A percentile compares a stretch with the other conserved stretches of the same genome.
Conservation (phyloP, 2,888 invertebrate species). For the Orthonevra nobilis region DNA sequence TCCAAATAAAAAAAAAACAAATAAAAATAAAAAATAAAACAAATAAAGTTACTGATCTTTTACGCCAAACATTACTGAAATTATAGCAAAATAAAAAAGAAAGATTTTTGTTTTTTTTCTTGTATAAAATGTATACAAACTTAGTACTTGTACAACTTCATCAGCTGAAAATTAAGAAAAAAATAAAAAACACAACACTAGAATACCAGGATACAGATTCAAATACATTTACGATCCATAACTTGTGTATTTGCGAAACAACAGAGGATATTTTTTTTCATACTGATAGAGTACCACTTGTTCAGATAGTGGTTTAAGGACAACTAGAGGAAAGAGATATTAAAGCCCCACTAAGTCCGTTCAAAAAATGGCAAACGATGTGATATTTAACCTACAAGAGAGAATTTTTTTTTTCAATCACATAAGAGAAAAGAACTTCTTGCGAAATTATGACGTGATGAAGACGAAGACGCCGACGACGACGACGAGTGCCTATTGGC, state of each 20-base stretch:
- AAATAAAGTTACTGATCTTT: conserved; percentile 25
- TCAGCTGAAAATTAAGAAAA: conserved; percentile 61
- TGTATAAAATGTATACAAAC: conserved; percentile 44
- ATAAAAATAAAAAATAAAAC: conserved; percentile 34
- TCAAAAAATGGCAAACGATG: conserved; percentile 41
- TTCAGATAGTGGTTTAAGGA: neutral
- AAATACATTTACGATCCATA: conserved; percentile 25
- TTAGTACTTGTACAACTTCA: conserved; percentile 54
- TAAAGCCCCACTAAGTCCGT: conserved; percentile 10
- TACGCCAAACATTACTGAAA: conserved; percentile 63
- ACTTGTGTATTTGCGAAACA: conserved; percentile 12
- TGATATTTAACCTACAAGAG: too few relatives aligned
- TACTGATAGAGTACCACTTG: conserved; percentile 5
- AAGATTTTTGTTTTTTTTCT: conserved; percentile 38
- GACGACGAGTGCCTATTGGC: neutral
- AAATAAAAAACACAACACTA: too few relatives aligned
- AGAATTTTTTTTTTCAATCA: neutral
- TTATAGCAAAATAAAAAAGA: conserved; percentile 66
- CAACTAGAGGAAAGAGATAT: conserved; percentile 10
- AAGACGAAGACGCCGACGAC: too few relatives aligned
- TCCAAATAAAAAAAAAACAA: conserved; percentile 56
- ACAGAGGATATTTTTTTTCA: conserved; percentile 11
- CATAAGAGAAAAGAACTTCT: conserved; percentile 4
- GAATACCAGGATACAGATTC: conserved; percentile 50
- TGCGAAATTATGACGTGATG: neutral